Evolutionary conservation across 2,888 invertebrate genomes (phyloP), one percentile per base, ranked within the genome.

Genomic region (Nysson spinosus): DNA sequence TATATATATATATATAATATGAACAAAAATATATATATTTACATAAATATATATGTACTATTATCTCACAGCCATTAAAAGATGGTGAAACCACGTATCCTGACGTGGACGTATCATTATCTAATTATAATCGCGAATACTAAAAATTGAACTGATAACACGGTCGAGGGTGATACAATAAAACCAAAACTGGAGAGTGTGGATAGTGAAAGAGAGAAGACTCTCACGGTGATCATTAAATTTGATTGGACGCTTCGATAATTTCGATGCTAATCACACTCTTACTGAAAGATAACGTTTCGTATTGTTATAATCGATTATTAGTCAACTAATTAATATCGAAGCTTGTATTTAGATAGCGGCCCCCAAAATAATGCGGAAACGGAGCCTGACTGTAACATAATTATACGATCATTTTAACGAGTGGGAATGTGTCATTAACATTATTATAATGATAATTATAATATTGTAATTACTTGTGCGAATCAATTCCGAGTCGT

Each of bases 281-380:
- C 54, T 69, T 57, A 49, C 55, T 49, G 34, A 14, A n/a, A n/a
- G 37, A 40, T 57, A 58, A 42, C 16, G 16, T 70, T 74, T 65
- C 62, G 73, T 76, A 76, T 68, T 46, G 54, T 78, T 75, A 72
- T 73, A 66, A 72, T 69, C 47, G 61, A 69, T 77, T 61, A 61
- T 75, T 70, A 79, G 52, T n/a, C 43, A n/a, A 42, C 12, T 60
- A 73, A 72, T 75, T 60, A 60, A 63, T 66, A 69, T 65, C 78
- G 80, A 78, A 74, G 73, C 74, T 80, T 78, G 63, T 79, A 71
- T 71, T 54, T 81, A 75, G 67, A 73, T 72, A 69, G 64, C 57
- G 66, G 63, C 57, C 67, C 58, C n/a, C n/a, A n/a, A n/a, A 40
- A 54, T 14, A 52, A 30, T 34, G 34, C 47, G 39, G 37, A 35